Percentiles rank a stretch among this genome's conserved stretches.
Conservation (phyloP, 2,888 invertebrate genomes). For the Drosophila barbarae region DNA sequence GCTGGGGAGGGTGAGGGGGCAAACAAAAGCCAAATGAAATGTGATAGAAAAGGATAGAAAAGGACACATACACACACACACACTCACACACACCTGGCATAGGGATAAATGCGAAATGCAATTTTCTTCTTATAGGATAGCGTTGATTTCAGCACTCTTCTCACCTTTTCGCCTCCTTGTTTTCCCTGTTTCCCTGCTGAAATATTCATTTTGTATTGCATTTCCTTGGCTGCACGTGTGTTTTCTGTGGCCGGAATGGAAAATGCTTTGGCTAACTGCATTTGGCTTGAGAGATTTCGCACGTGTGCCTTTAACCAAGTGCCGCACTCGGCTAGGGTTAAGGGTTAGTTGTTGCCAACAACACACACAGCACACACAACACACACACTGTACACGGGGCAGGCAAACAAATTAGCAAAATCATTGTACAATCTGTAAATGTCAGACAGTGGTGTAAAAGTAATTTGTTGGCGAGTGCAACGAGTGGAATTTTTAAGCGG, state of each 20-base stretch:
- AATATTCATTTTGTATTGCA: slow-evolving; percentile 73
- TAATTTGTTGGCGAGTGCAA: slow-evolving; percentile 6
- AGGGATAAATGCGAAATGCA: slow-evolving; percentile 65
- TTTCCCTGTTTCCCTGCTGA: slow-evolving; percentile 46
- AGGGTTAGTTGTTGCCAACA: slow-evolving; percentile 25
- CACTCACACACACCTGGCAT: slow-evolving; percentile 27
- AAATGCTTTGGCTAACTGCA: slow-evolving; percentile 48
- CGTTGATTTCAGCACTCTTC: slow-evolving; percentile 62
- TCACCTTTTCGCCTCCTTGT: slow-evolving; percentile 9
- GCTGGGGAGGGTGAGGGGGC: not conserved
- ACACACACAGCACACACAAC: slow-evolving; percentile 17
- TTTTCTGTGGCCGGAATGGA: slow-evolving; percentile 22
- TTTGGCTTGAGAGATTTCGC: slow-evolving; percentile 73
- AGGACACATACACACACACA: slow-evolving; percentile 9
- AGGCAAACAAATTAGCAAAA: slow-evolving; percentile 71
- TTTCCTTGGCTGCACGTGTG: slow-evolving; percentile 44
- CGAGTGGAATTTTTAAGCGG: not conserved
- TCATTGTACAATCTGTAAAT: slow-evolving; percentile 51
- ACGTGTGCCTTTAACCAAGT: slow-evolving; percentile 73
- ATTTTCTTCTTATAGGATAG: slow-evolving; percentile 65
- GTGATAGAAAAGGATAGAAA: slow-evolving; percentile 7
- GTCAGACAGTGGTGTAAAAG: slow-evolving; percentile 32
- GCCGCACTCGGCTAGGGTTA: slow-evolving; percentile 42
- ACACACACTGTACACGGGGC: slow-evolving; percentile 34
- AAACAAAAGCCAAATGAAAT: slow-evolving; percentile 22